Evolutionary conservation across 1,140 invertebrate genomes (phyloP), one percentile per base, ranked within the genome.

Genomic region (Marisa cornuarietis): DNA sequence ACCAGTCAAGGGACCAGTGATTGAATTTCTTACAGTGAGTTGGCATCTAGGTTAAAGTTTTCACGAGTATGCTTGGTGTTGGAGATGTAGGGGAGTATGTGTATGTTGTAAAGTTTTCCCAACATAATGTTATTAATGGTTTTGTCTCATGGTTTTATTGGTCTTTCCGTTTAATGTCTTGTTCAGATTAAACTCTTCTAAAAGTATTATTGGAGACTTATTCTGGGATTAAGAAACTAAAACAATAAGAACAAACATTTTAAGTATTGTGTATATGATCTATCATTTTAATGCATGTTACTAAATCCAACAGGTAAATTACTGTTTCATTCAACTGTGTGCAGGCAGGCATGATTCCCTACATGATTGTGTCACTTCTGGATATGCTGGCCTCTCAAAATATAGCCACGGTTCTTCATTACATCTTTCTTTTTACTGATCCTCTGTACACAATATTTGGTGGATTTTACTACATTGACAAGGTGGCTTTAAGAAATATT

Each of bases 381-480:
- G 90, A 92, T 79, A 81, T 85, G 74, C 71, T 89, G 13, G 76
- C 75, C 16, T 13, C 75, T 16, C 11, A 54, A 24, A 72, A 74
- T 54, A 76, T 74, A 24, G 85, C 86, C 24, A 77, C 69, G n/a
- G 69, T 84, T 20, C 42, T 89, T 16, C 89, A 90, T 66, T 83
- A 84, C 31, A 72, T 88, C 14, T 83, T 85, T 51, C 83, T 79
- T 75, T n/a, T 84, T 18, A 74, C 86, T 71, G 79, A 84, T 51
- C 85, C 86, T 42, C 85, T 85, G 7, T 90, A 90, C 74, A 76
- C 75, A 22, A 81, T 88, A 9, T 88, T 87, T 84, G 89, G 89
- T 58, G 87, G 87, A 10, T 71, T 96, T 58, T 96, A 96, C 88
- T 96, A 94, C 86, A 94, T 96, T 63, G 84, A 88, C 77, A 88